Evolutionary conservation across 2,113 vertebrate species (phyloP).

Genomic region (Tricholaema leucomelas): DNA sequence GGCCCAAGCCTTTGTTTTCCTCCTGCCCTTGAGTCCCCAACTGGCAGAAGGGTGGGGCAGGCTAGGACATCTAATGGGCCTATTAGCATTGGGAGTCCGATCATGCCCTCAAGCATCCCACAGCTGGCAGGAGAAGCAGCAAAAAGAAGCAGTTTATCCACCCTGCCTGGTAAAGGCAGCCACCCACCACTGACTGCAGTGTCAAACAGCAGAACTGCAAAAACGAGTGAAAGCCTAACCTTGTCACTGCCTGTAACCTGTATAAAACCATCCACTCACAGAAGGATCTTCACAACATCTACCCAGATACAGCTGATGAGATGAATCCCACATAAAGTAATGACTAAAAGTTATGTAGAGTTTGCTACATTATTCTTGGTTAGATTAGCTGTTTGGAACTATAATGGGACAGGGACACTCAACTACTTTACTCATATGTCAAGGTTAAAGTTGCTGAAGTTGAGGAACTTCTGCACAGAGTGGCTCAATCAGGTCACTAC

Average conservation of each 20-base stretch:
- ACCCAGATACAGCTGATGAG: neutral
- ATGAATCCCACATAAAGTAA: neutral
- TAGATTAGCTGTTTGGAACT: neutral
- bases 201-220: neutral
- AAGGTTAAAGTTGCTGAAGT: neutral
- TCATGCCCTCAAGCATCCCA: neutral
- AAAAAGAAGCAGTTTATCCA: neutral
- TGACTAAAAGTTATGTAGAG: neutral
- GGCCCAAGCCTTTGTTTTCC: too few relatives aligned
- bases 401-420: neutral
- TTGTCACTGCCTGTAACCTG: neutral
- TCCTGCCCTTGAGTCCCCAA: too few relatives aligned
- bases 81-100: too few relatives aligned
- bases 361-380: neutral
- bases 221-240: neutral
- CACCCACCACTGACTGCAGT: neutral
- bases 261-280: neutral
- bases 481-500: neutral
- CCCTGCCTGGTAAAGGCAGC: neutral
- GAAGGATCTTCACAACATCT: neutral
- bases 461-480: neutral
- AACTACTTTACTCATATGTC: neutral
- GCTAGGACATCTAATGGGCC: too few relatives aligned
- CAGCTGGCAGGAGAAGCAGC: neutral
- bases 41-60: too few relatives aligned